Evolutionary conservation across 2,888 invertebrate genomes (phyloP), one percentile per base, ranked within the genome.

Genomic region (Aproaerema taeniolella): DNA sequence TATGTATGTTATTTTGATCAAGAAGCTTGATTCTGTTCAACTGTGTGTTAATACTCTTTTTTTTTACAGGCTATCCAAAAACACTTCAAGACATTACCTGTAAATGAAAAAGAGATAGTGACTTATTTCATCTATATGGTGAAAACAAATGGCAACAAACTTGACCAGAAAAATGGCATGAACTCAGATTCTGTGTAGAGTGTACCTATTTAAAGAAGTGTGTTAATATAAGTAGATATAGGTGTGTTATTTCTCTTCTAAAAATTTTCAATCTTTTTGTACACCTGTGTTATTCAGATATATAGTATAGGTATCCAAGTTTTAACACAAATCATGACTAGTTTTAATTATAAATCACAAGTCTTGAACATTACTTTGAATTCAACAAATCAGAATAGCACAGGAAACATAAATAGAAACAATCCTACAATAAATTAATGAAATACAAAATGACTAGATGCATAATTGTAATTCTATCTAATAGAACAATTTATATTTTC

Each of bases 71-170:
- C 94, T 38, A 90, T 98, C 38, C 94, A 95, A 88, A 95, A 97
- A 72, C 98, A 98, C 82, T 98, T 98, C 83, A 95, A 95, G 80
- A 93, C 96, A 43, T 94, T 98, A 74, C 96, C 95, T 28, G 95
- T 98, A 9, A 93, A 93, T 61, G 98, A 98, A 75, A 98, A 97
- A 72, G 98, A 98, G 76, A 94, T 95, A 33, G 88, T 98, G 46
- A 95, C 97, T 34, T 96, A 94, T 69, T 98, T 98, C 72, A 96
- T 98, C 61, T 98, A 97, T 72, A 96, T 95, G 88, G 96, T 98
- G 2, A 98, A 97, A 86, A 95, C 95, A 37, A 96, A 97, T 74
- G 91, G 93, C 50, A 95, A 95, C 74, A 94, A 95, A 69, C 82
- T 95, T 64, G 95, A 96, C 72, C 93, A 93, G 74, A 94, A 92